phyloP scores from a whole-genome alignment of 2,113 vertebrate species.

The Candoia aspera region DNA sequence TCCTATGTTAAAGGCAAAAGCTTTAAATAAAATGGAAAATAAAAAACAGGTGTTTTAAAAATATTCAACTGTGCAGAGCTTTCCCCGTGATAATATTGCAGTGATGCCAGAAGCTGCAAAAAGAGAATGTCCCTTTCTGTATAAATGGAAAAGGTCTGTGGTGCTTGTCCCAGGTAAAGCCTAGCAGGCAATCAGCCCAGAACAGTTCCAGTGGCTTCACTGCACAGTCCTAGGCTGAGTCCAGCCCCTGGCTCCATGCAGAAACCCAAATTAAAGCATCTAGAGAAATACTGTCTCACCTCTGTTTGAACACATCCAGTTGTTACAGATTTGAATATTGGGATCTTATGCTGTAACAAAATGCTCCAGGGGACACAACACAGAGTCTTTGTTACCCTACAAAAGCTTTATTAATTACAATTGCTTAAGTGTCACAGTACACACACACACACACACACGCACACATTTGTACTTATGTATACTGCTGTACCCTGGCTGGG shows the following conservation, averaged over 20 bases:
- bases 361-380: neutral
- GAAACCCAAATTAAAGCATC: neutral
- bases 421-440: neutral
- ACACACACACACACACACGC: neutral
- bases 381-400: neutral
- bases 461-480: neutral
- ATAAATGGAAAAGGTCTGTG: neutral
- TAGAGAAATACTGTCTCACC: neutral
- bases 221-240: neutral
- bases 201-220: neutral
- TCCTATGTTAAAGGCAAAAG: no score
- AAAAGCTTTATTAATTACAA: neutral
- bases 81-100: neutral
- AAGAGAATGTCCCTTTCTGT: neutral
- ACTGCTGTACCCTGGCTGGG: neutral
- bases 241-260: neutral
- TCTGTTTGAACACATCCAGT: neutral
- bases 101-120: neutral
- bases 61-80: neutral
- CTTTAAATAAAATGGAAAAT: no score
- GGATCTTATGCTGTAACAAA: neutral
- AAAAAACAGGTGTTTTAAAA: no score
- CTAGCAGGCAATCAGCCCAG: neutral
- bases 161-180: neutral
- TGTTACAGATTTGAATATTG: neutral